phyloP scores from a whole-genome alignment of 2,113 vertebrate genomes.

The Gnathonemus longibarbis region DNA sequence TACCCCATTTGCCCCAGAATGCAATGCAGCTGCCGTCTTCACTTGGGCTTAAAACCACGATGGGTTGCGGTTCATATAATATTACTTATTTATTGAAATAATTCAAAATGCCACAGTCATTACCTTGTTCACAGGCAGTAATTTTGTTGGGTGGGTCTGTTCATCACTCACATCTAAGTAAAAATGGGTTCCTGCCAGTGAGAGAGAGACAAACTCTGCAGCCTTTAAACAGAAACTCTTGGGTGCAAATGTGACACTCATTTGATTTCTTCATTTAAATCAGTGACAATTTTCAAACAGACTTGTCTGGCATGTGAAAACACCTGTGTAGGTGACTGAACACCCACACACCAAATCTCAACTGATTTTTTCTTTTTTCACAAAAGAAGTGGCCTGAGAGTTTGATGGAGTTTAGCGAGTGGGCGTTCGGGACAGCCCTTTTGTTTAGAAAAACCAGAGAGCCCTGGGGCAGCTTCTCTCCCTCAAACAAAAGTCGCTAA shows the following conservation, averaged over 20 bases:
- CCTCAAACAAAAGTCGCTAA: slow-evolving; percentile 50
- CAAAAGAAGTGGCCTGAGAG: background rate
- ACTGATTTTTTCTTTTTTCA: background rate
- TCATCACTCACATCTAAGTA: background rate
- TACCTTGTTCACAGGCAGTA: background rate
- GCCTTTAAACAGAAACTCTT: background rate
- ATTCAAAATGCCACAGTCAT: slow-evolving; percentile 12
- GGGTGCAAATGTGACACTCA: background rate
- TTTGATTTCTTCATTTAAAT: background rate
- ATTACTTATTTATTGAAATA: slow-evolving; percentile 17
- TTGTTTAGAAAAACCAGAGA: slow-evolving; percentile 23
- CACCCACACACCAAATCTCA: background rate
- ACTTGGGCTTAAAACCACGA: background rate
- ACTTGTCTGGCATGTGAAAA: background rate
- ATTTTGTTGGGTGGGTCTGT: slow-evolving; percentile 11
- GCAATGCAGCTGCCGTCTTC: background rate
- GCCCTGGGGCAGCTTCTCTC: slow-evolving; percentile 49
- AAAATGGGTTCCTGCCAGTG: background rate
- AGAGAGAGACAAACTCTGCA: background rate
- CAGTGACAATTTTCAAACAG: background rate
- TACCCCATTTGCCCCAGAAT: background rate
- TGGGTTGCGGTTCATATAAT: background rate
- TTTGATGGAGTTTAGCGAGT: slow-evolving; percentile 11
- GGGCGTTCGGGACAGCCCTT: background rate
- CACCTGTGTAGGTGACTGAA: background rate